Percentiles rank a stretch among this genome's conserved stretches.
phyloP scores from a whole-genome alignment of 2,797 vertebrate species.

The Labeo calbasu region DNA sequence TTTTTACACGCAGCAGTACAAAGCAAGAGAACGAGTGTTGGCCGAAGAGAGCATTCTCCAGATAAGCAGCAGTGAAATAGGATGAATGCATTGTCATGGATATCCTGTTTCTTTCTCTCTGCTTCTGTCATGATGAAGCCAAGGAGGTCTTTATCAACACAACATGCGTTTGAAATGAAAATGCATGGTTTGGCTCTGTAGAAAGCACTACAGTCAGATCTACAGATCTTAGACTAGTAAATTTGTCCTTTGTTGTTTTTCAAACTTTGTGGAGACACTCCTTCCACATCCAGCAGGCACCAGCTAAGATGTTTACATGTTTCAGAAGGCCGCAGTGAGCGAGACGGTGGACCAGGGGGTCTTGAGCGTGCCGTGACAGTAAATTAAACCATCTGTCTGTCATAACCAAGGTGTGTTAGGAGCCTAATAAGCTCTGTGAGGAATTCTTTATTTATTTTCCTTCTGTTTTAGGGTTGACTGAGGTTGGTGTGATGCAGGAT shows the following conservation, averaged over 20 bases:
- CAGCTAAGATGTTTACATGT: constrained; percentile 12
- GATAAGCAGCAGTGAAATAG: constrained; percentile 37
- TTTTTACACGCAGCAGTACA: background rate
- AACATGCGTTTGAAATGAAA: background rate
- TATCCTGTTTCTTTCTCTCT: constrained; percentile 47
- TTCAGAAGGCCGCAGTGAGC: background rate
- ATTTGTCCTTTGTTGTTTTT: background rate
- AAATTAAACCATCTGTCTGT: constrained; percentile 52
- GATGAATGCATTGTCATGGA: constrained; percentile 43
- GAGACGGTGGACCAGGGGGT: background rate
- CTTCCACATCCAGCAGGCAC: background rate
- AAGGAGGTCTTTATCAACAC: constrained; percentile 2
- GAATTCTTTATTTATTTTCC: constrained; percentile 30
- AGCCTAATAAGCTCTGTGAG: constrained; percentile 30
- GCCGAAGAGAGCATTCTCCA: constrained; percentile 22
- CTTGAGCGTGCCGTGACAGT: constrained; percentile 17
- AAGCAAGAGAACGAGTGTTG: constrained; percentile 4
- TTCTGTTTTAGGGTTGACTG: constrained; percentile 18
- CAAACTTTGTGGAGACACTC: background rate
- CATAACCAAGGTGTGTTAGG: constrained; percentile 1
- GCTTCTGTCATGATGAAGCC: constrained; percentile 25
- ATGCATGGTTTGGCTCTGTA: background rate
- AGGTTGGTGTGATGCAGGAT: background rate
- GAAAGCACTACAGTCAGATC: background rate
- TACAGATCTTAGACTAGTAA: background rate